phyloP scores from a whole-genome alignment of 53 echinoderm and acorn worm species.

The Holothuria scabra region DNA sequence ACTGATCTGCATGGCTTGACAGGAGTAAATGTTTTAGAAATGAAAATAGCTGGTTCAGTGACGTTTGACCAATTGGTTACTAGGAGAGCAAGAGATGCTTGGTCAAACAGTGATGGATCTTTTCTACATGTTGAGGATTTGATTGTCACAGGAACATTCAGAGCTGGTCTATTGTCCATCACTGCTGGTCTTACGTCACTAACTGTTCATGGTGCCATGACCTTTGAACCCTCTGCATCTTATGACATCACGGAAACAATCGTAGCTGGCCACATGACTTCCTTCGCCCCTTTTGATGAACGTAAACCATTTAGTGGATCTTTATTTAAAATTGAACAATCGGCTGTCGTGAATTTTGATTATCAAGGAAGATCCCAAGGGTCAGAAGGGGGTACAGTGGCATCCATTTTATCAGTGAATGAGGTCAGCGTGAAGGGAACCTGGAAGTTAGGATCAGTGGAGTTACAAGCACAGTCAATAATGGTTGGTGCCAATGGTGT shows the following conservation, averaged over 20 bases:
- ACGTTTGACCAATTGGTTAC: constrained; percentile 43
- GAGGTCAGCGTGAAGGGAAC: constrained; percentile 55
- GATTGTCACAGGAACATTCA: constrained; percentile 53
- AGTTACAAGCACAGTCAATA: constrained; percentile 21
- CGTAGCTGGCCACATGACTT: constrained; percentile 64
- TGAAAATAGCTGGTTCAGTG: constrained; percentile 61
- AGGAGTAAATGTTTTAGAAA: constrained; percentile 22
- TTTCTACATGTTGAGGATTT: constrained; percentile 62
- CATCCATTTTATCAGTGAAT: constrained; percentile 48
- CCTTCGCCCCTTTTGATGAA: constrained; percentile 53
- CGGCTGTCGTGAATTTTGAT: constrained; percentile 59
- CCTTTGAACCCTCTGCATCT: constrained; percentile 58
- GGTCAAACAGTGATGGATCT: constrained; percentile 59
- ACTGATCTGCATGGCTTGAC: constrained; percentile 56
- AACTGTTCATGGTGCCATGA: constrained; percentile 56
- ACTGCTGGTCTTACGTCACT: constrained; percentile 51
- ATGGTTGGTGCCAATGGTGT: constrained; percentile 54
- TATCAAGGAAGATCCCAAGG: constrained; percentile 51
- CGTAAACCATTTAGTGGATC: constrained; percentile 51
- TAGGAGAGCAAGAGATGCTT: constrained; percentile 50
- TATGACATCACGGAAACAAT: constrained; percentile 56
- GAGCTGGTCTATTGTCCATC: constrained; percentile 65
- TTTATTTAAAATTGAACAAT: constrained; percentile 36
- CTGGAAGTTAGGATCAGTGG: constrained; percentile 62
- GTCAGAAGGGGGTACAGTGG: constrained; percentile 46